Percentiles rank a stretch among this genome's conserved stretches.
Conservation (phyloP, 2,113 vertebrate genomes). For the Saccopteryx bilineata region DNA sequence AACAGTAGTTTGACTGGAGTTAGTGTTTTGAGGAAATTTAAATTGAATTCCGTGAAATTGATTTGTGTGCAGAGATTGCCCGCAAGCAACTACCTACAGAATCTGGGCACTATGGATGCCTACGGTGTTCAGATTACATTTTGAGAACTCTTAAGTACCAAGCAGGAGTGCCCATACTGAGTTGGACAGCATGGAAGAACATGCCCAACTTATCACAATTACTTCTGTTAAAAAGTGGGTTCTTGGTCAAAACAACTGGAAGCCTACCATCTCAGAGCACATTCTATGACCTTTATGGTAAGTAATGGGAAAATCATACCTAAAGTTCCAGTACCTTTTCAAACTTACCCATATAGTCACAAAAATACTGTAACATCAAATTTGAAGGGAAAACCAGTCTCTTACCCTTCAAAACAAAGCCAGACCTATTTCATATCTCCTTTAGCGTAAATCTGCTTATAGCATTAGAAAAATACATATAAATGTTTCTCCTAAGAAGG, state of each 20-base stretch:
- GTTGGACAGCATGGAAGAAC: not conserved
- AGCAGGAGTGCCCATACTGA: not conserved
- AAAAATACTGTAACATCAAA: not conserved
- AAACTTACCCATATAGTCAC: not conserved
- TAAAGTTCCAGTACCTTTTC: slow-evolving; percentile 16
- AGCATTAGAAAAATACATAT: not conserved
- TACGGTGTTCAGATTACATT: not conserved
- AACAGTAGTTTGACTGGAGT: slow-evolving; percentile 24
- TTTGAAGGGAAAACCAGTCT: slow-evolving; percentile 4
- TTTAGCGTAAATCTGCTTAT: not conserved
- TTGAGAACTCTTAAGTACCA: not conserved
- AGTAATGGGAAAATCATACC: slow-evolving; percentile 2
- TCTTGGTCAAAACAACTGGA: not conserved
- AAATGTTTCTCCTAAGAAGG: slow-evolving; percentile 29
- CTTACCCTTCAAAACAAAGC: slow-evolving; percentile 44
- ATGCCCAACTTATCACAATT: not conserved
- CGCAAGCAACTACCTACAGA: not conserved
- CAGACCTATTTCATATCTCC: not conserved
- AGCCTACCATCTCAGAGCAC: not conserved
- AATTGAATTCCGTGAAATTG: slow-evolving; percentile 33
- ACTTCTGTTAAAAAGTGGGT: slow-evolving; percentile 13
- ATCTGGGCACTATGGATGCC: not conserved
- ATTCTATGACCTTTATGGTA: not conserved
- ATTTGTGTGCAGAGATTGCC: not conserved
- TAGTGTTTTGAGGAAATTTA: slow-evolving; percentile 28